Base-by-base conservation (phyloP, 2,888 invertebrate genomes). In the Lithophane socia region DNA sequence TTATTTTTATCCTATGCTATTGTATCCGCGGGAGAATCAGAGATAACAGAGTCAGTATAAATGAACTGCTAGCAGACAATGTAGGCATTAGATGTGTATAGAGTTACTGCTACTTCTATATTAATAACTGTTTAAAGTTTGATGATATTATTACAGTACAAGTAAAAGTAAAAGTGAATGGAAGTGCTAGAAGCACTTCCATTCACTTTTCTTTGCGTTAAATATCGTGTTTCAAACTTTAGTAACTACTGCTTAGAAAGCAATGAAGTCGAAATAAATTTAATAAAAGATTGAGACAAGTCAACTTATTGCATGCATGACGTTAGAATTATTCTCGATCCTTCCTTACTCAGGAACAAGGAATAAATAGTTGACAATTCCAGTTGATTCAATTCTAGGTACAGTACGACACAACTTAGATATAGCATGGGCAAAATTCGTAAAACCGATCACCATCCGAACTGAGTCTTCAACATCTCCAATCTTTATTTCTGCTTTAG, bases 1-100 rank as follows among this genome's bases (percentile, higher is more conserved):
- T 79, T 86, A 87, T 86, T 86, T 86, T 87, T 86, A 72, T 72
- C 77, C 67, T 79, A 63, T 73, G 60, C 88, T 81, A 83, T 87
- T 79, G 81, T 86, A 64, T 83, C 73, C 52, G 47, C 64, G 65
- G 37, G 66, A 82, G 67, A 82, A 75, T 74, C 49, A 56, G 60
- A 77, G 85, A 82, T 82, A 63, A 56, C 54, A 47, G 64, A 72
- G 58, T 24, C 64, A 54, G 61, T 66, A 37, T 63, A 56, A 74
- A 66, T 75, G 68, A 68, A 60, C n/a, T 58, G 72, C 66, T 60
- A 65, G 13, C 18, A 54, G 47, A 29, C 16, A 16, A 44, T 44
- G 44, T 58, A 68, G 16, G 12, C 18, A 69, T n/a, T 18, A 2
- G 2, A 16, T 37, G 16, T 18, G 3, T 29, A 18, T 37, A 65